A percentile compares a stretch with the other conserved stretches of the same genome.
Evolutionary conservation across 2,888 invertebrate genomes (phyloP).

Genomic region (Lagria hirta): DNA sequence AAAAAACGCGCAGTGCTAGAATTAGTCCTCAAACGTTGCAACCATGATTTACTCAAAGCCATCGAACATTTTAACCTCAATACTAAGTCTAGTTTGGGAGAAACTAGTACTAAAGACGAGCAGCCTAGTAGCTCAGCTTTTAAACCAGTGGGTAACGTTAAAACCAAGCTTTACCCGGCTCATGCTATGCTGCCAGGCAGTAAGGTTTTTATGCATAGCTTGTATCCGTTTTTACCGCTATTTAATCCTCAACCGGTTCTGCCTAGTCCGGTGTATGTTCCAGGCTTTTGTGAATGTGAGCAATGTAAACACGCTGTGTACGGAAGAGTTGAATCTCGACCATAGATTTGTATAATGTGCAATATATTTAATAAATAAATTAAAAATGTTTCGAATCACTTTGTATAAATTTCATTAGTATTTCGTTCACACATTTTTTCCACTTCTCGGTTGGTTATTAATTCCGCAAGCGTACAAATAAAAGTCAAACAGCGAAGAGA

Average conservation of each 20-base stretch:
- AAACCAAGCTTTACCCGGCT: slow-evolving; percentile 34
- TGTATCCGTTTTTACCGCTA: slow-evolving; percentile 54
- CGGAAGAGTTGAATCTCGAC: slow-evolving; percentile 41
- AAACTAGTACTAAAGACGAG: slow-evolving; percentile 36
- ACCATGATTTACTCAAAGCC: slow-evolving; percentile 86
- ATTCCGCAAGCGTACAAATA: slow-evolving; percentile 33
- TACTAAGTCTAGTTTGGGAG: slow-evolving; percentile 23
- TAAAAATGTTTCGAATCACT: background rate
- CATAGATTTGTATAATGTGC: slow-evolving; percentile 20
- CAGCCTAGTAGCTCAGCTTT: slow-evolving; percentile 50
- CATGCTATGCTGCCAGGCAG: slow-evolving; percentile 48
- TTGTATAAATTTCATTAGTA: background rate
- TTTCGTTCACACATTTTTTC: slow-evolving; percentile 1
- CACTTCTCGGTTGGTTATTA: slow-evolving; percentile 24
- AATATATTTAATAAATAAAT: slow-evolving; percentile 8
- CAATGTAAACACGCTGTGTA: slow-evolving; percentile 52
- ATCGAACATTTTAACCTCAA: slow-evolving; percentile 77
- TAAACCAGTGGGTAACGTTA: slow-evolving; percentile 44
- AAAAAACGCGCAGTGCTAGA: slow-evolving; percentile 86
- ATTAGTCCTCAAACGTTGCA: slow-evolving; percentile 87
- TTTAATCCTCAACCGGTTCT: slow-evolving; percentile 52
- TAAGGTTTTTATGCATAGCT: slow-evolving; percentile 53
- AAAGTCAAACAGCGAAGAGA: slow-evolving; percentile 50
- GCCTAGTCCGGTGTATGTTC: slow-evolving; percentile 53
- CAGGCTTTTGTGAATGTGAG: slow-evolving; percentile 54